A percentile compares a stretch with the other conserved stretches of the same genome.
Evolutionary conservation across 2,113 vertebrate species (phyloP).

Genomic region (Apaloderma vittatum): DNA sequence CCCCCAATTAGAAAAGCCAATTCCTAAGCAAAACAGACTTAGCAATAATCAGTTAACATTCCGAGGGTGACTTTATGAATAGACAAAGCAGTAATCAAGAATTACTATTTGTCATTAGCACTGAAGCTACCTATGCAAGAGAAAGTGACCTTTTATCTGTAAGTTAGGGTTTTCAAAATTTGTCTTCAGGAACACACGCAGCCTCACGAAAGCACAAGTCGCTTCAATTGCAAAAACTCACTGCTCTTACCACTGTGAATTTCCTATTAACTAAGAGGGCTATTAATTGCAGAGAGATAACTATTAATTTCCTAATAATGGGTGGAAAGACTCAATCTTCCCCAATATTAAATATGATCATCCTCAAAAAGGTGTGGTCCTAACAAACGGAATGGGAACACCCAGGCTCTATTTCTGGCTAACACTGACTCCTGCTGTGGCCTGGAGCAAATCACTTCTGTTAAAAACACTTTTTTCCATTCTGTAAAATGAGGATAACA

Average conservation of each 20-base stretch:
- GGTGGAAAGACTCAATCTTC: slow-evolving; percentile 29
- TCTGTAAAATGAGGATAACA: slow-evolving; percentile 67
- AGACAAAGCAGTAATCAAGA: slow-evolving; percentile 31
- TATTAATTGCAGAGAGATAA: slow-evolving; percentile 47
- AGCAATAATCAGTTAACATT: slow-evolving; percentile 43
- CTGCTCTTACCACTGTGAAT: background rate
- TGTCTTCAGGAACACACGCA: background rate
- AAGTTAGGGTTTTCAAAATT: background rate
- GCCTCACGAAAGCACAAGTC: background rate
- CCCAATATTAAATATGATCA: slow-evolving; percentile 35
- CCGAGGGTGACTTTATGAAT: slow-evolving; percentile 31
- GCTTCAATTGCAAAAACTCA: background rate
- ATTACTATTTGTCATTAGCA: background rate
- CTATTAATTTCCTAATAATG: slow-evolving; percentile 56
- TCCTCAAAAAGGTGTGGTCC: slow-evolving; percentile 67
- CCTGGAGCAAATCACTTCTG: slow-evolving; percentile 67
- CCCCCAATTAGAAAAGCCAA: slow-evolving; percentile 38
- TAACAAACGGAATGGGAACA: slow-evolving; percentile 64
- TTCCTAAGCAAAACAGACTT: slow-evolving; percentile 23
- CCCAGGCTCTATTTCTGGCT: slow-evolving; percentile 70
- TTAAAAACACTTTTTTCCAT: slow-evolving; percentile 65
- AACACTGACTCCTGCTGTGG: slow-evolving; percentile 66
- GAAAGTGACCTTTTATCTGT: background rate
- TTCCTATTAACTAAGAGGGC: slow-evolving; percentile 21
- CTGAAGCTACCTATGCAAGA: background rate